Percentiles rank a stretch among this genome's conserved stretches.
phyloP scores from a whole-genome alignment of 2,888 invertebrate genomes.

The Sericinus montela region DNA sequence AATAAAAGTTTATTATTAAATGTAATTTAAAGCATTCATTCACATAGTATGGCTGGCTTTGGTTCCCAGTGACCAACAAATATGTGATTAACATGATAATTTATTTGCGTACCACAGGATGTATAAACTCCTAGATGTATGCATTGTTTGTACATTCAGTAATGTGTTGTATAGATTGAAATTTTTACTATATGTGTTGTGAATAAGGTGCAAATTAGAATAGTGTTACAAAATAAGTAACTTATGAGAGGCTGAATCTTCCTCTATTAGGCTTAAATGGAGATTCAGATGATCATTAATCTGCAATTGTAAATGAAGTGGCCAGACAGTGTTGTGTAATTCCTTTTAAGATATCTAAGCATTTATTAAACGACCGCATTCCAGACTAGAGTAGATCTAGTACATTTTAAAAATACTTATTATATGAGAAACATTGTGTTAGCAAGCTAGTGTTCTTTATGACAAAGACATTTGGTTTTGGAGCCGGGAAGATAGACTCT shows the following conservation, averaged over 20 bases:
- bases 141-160: constrained; percentile 25
- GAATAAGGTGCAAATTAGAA: constrained; percentile 21
- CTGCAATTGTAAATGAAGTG: constrained; percentile 41
- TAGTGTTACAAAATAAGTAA: constrained; percentile 5
- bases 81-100: constrained; percentile 58
- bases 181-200: background rate
- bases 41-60: constrained; percentile 11
- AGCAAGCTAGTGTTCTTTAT: no score
- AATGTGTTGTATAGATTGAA: background rate
- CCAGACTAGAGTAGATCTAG: background rate
- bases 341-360: constrained; percentile 9
- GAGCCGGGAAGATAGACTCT: no score
- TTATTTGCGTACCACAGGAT: constrained; percentile 36
- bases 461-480: no score
- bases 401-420: background rate
- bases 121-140: constrained; percentile 29
- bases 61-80: constrained; percentile 22
- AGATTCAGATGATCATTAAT: constrained; percentile 32
- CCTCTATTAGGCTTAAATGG: constrained; percentile 25
- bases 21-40: constrained; percentile 4
- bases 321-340: constrained; percentile 45
- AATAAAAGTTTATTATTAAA: constrained; percentile 7
- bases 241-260: constrained; percentile 20
- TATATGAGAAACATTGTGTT: no score
- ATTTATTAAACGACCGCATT: background rate